Evolutionary conservation across 2,113 vertebrate genomes (phyloP).

Genomic region (Pterocles orientalis): DNA sequence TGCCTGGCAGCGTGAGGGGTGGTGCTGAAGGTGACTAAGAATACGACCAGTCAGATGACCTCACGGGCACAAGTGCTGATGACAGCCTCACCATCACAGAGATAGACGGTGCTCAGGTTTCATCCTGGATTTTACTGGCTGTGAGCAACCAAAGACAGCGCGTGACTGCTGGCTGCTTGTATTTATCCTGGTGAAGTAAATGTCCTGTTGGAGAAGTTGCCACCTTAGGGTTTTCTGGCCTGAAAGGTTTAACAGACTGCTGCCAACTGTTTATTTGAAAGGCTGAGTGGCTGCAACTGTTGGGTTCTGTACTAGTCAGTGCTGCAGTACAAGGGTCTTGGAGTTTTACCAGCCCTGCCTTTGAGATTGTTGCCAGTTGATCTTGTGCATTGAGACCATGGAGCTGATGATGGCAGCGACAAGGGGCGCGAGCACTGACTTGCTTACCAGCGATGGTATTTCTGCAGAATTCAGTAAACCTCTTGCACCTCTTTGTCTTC

Average conservation of each 20-base stretch:
- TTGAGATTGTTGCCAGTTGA: neutral
- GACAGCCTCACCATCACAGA: neutral
- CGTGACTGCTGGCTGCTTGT: neutral
- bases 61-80: neutral
- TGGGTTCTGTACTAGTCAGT: neutral
- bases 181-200: neutral
- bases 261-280: neutral
- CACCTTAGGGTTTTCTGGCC: neutral
- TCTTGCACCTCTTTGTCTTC: neutral
- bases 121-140: neutral
- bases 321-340: neutral
- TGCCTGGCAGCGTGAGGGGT: neutral
- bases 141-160: neutral
- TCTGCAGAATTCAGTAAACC: neutral
- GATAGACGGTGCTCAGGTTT: neutral
- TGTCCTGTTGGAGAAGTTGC: neutral
- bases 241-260: neutral
- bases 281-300: neutral
- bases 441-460: neutral
- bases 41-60: neutral
- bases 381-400: neutral
- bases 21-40: slow-evolving; percentile 26
- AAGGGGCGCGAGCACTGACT: neutral
- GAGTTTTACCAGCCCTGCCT: neutral
- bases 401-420: neutral